Base-by-base conservation (phyloP, 2,888 invertebrate genomes). In the Troilus luridus region DNA sequence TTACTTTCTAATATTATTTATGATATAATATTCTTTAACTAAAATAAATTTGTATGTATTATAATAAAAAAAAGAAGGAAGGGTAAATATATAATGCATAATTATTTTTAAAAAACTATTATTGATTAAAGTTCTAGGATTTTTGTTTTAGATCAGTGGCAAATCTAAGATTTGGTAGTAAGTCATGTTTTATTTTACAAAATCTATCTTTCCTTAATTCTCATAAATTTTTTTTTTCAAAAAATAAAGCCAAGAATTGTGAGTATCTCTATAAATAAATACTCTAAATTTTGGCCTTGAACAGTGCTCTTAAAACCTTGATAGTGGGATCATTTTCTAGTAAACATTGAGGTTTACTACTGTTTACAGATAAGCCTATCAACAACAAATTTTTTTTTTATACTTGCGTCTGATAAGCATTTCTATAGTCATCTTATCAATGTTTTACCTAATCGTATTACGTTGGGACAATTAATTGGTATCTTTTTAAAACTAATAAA, bases 281-380 rank as follows among this genome's bases (percentile, higher is more conserved):
- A 24, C 14, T 19, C 17, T 9, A 77, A 41, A 77, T 41, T 17
- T 7, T 77, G 41, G 27, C 72, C 72, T 77, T 77, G 72, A 77
- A 27, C 72, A 27, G 9, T 41, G 17, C 41, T 77, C 72, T 77
- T 27, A 41, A 41, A 41, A 77, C 41, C 19, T 19, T 41, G 8
- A 77, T 17, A 10, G 2, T 17, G 41, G 27, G 72, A 77, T 77
- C 17, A 77, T 77, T 41, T 41, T 77, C 8, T 77, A 77, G 72
- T 77, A 77, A 77, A 77, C 41, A 77, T 17, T 77, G 41, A 24
- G 67, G 7, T 77, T 27, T 27, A 19, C 41, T 77, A 77, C 24
- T 77, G 72, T 77, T 24, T 67, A 41, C 8, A 77, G 72, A 77
- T 77, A 77, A 77, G 72, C 72, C 72, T 77, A 77, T 77, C 72